Percentiles rank a stretch among this genome's conserved stretches.
phyloP scores from a whole-genome alignment of 2,797 vertebrate genomes.

The Propithecus perrieri region DNA sequence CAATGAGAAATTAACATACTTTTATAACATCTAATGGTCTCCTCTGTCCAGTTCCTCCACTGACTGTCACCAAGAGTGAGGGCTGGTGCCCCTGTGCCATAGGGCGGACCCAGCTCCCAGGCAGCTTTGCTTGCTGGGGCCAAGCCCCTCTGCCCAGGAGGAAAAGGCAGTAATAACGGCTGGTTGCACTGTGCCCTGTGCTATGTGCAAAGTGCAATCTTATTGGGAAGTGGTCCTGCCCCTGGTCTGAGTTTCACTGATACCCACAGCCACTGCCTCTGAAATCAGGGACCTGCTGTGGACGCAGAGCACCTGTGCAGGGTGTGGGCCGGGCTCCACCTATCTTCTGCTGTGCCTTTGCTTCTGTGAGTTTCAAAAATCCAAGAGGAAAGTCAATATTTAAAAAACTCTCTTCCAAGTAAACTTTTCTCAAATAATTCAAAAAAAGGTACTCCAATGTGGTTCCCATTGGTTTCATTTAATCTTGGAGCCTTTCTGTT shows the following conservation, averaged over 20 bases:
- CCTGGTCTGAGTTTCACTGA: background rate
- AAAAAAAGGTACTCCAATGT: background rate
- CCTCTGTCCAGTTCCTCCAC: background rate
- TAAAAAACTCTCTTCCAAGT: background rate
- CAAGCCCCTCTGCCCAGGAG: rapidly evolving
- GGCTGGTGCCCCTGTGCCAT: background rate
- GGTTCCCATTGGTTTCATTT: slow-evolving; percentile 8
- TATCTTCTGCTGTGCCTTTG: background rate
- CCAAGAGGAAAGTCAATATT: background rate
- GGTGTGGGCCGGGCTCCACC: rapidly evolving
- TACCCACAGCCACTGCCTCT: background rate
- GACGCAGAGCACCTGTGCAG: rapidly evolving
- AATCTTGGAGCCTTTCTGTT: background rate
- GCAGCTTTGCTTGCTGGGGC: background rate
- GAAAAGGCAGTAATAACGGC: background rate
- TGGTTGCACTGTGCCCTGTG: background rate
- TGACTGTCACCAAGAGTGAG: background rate
- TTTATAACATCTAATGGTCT: background rate
- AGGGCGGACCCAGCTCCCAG: background rate
- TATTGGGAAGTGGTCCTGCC: background rate
- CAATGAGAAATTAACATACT: background rate
- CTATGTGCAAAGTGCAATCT: background rate
- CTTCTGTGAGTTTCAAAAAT: background rate
- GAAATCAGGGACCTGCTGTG: background rate
- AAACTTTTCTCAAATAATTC: background rate